Conservation (phyloP, 2,888 invertebrate species). For the Theretra japonica region DNA sequence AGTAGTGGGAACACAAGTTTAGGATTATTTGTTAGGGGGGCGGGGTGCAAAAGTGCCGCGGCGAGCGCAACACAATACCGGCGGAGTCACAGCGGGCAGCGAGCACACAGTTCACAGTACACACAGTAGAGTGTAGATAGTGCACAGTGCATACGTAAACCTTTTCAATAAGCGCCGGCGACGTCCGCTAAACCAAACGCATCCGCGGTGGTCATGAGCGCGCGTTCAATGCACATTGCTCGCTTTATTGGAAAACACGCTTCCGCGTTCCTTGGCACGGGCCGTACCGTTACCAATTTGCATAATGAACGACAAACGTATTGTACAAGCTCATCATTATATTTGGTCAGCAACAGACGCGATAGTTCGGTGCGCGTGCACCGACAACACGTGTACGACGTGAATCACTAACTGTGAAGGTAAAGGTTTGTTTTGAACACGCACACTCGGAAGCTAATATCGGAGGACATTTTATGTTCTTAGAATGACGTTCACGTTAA, state of each 20-base stretch:
- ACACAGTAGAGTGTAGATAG: too few relatives aligned
- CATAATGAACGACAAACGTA: slow-evolving; percentile 54
- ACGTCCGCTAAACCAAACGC: slow-evolving; percentile 50
- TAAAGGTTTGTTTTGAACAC: slow-evolving; percentile 19
- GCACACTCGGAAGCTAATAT: not conserved
- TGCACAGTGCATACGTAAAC: slow-evolving; percentile 18
- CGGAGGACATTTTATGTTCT: not conserved
- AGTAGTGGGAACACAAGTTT: not conserved
- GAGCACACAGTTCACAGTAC: not conserved
- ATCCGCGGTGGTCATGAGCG: slow-evolving; percentile 56
- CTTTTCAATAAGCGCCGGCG: slow-evolving; percentile 56
- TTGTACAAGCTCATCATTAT: slow-evolving; percentile 48
- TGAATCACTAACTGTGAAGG: slow-evolving; percentile 13
- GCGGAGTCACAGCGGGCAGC: too few relatives aligned
- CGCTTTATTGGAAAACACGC: slow-evolving; percentile 75
- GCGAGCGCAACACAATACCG: too few relatives aligned
- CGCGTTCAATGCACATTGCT: slow-evolving; percentile 72
- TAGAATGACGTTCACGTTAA: not conserved
- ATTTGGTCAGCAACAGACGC: slow-evolving; percentile 33
- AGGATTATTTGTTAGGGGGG: not conserved
- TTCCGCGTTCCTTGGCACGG: slow-evolving; percentile 73
- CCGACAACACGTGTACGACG: slow-evolving; percentile 8
- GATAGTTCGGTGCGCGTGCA: slow-evolving; percentile 9
- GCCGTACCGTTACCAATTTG: slow-evolving; percentile 65
- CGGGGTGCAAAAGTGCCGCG: too few relatives aligned